Evolutionary conservation across 2,888 invertebrate genomes (phyloP).

Genomic region (Protonemura montana): DNA sequence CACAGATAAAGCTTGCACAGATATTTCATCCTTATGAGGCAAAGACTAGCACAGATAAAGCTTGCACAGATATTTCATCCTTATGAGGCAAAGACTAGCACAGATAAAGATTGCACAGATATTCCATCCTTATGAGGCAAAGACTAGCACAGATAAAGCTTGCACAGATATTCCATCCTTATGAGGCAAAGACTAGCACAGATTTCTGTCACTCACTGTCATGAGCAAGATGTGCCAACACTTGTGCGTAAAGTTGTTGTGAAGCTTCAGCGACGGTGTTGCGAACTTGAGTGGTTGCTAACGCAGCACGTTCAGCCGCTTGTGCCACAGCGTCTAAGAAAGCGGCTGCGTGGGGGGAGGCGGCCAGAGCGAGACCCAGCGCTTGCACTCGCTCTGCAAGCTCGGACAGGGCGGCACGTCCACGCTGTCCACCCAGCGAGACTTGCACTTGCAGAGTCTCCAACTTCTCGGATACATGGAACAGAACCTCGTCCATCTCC

Average conservation of each 20-base stretch:
- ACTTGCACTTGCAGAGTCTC: slow-evolving; percentile 51
- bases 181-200: too few species aligned
- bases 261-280: slow-evolving; percentile 45
- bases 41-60: too few species aligned
- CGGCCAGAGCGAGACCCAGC: slow-evolving; percentile 49
- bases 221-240: slow-evolving; percentile 50
- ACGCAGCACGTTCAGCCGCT: background rate
- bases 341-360: slow-evolving; percentile 50
- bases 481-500: slow-evolving; percentile 48
- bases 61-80: too few species aligned
- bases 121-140: too few species aligned
- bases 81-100: too few species aligned
- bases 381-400: slow-evolving; percentile 51
- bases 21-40: too few species aligned
- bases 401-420: slow-evolving; percentile 49
- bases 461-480: slow-evolving; percentile 47
- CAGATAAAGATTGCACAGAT: too few species aligned
- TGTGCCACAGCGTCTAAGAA: slow-evolving; percentile 46
- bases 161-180: too few species aligned
- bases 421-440: slow-evolving; percentile 51
- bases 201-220: slow-evolving; percentile 53
- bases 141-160: too few species aligned
- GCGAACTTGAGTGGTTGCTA: slow-evolving; percentile 47
- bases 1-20: too few species aligned
- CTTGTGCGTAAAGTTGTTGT: slow-evolving; percentile 48